Conservation (phyloP, 2,888 invertebrate genomes). For the Linyphia triangularis region DNA sequence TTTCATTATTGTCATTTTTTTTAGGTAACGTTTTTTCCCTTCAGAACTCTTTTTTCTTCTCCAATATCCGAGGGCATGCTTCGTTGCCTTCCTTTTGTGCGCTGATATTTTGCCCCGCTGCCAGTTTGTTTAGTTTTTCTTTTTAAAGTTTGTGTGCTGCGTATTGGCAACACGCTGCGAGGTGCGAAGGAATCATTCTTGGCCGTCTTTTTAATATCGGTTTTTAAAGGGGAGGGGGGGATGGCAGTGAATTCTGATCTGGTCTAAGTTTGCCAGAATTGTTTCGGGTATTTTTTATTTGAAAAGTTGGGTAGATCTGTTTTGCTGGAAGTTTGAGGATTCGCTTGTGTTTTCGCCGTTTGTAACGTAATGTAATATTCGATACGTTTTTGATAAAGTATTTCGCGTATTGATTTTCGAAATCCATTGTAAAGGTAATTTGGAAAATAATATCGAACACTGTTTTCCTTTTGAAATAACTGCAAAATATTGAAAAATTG, state of each 20-base stretch:
- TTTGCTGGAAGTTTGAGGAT: not conserved
- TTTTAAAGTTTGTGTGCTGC: conserved; percentile 1
- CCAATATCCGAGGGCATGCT: conserved; percentile 62
- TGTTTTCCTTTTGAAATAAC: no score
- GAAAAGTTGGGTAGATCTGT: not conserved
- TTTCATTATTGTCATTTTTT: conserved; percentile 61
- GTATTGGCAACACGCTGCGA: conserved; percentile 33
- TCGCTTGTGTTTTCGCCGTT: not conserved
- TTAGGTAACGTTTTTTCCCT: conserved; percentile 17
- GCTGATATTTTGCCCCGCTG: conserved; percentile 28
- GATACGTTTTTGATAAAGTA: no score
- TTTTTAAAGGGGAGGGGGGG: conserved; percentile 4
- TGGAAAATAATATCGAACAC: no score
- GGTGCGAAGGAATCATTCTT: conserved; percentile 19
- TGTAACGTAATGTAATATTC: not conserved
- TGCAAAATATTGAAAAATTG: no score
- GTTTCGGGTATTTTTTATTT: conserved; percentile 21
- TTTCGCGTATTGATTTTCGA: no score
- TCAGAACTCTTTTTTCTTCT: conserved; percentile 30
- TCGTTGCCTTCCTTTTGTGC: conserved; percentile 61
- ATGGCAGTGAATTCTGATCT: conserved; percentile 28
- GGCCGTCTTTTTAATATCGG: conserved; percentile 40
- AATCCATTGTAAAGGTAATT: no score
- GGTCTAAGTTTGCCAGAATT: conserved; percentile 20
- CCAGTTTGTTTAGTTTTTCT: conserved; percentile 12